Conservation (phyloP, 2,797 vertebrate species). For the Buceros bicornis region DNA sequence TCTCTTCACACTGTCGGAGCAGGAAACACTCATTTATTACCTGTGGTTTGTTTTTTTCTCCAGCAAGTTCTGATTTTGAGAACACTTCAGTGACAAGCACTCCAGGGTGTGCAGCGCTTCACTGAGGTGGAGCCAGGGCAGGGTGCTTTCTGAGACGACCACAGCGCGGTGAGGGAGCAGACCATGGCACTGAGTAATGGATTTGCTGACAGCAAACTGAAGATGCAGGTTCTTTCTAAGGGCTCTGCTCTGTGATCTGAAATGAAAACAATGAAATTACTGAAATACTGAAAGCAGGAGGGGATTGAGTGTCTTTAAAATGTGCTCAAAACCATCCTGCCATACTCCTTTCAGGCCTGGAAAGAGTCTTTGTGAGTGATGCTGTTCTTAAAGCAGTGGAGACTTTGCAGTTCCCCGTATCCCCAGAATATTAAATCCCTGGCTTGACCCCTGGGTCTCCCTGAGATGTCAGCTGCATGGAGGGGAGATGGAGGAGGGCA, state of each 20-base stretch:
- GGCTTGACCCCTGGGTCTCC: neutral
- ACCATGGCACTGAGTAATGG: neutral
- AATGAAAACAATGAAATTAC: slow-evolving; percentile 13
- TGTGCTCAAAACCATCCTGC: neutral
- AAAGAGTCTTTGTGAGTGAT: neutral
- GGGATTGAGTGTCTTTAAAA: neutral
- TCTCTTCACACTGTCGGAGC: neutral
- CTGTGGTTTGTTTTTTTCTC: neutral
- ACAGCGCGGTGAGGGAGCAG: neutral
- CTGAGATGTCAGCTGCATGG: neutral
- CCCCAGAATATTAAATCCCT: neutral
- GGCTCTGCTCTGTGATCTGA: neutral
- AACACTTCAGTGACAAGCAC: neutral
- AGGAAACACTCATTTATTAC: neutral
- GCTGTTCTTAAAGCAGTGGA: neutral
- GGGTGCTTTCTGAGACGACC: neutral
- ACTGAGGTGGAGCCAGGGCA: neutral
- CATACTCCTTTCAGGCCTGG: neutral
- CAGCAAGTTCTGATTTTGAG: neutral
- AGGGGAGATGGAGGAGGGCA: neutral
- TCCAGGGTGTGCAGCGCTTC: neutral
- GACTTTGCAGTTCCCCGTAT: neutral
- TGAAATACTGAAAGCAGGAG: neutral
- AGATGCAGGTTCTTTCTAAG: neutral
- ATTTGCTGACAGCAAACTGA: neutral